Percentiles rank a stretch among this genome's conserved stretches.
These are phyloP conservation scores for Eurystomus gularis DNA, from an alignment of 2,113 vertebrate genomes.

Conservation along the genomic window DNA sequence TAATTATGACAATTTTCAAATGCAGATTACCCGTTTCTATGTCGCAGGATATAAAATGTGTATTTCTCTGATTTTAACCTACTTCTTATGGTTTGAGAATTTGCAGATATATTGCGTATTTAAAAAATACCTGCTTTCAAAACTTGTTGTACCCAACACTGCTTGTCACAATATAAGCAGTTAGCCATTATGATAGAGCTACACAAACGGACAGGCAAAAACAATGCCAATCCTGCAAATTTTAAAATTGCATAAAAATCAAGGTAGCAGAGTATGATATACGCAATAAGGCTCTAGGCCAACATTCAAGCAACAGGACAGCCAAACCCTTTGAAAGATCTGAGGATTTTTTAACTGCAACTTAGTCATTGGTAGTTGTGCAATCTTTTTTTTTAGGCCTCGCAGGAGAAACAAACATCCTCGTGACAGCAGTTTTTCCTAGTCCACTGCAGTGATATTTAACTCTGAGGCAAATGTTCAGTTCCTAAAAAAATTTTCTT, in stretches of 20 bases:
- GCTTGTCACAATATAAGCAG: neutral
- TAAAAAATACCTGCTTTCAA: neutral
- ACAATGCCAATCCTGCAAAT: neutral
- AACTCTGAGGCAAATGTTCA: neutral
- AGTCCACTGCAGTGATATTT: neutral
- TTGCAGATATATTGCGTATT: accelerated
- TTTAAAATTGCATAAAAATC: neutral
- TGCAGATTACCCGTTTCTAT: neutral
- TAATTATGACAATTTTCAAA: neutral
- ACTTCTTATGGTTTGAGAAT: neutral
- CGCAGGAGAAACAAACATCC: neutral
- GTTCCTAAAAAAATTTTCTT: neutral
- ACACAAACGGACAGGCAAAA: neutral
- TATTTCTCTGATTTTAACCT: neutral
- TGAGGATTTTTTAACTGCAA: neutral
- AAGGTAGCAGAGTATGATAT: neutral
- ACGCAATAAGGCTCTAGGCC: neutral
- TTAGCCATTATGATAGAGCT: accelerated
- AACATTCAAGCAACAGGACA: neutral
- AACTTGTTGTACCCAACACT: neutral
- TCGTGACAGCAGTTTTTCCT: neutral
- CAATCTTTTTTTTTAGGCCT: neutral
- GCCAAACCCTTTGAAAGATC: neutral
- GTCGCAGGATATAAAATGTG: neutral
- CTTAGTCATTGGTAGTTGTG: neutral